These are phyloP conservation scores for Dioctria linearis DNA, from an alignment of 2,888 invertebrate genomes.

Conservation along the genomic window DNA sequence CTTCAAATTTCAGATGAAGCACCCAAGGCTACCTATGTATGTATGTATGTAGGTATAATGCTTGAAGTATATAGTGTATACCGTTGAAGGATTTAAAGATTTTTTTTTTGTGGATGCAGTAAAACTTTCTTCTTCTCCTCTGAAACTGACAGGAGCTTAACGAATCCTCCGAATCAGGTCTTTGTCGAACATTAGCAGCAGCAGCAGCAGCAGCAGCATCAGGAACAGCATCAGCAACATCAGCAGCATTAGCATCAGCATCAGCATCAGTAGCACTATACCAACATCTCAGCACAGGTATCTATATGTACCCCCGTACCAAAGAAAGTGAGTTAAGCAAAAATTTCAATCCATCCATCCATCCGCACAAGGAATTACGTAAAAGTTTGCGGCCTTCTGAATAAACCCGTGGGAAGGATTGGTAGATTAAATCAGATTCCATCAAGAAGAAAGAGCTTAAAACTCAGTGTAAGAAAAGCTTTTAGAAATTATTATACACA, in stretches of 20 bases:
- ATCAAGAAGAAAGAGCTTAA: slow-evolving; percentile 13
- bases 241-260: too few species aligned
- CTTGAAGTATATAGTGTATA: background rate
- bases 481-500: slow-evolving; percentile 17
- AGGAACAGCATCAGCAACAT: too few species aligned
- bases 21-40: background rate
- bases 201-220: too few species aligned
- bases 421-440: slow-evolving; percentile 31
- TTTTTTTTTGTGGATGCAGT: background rate
- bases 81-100: slow-evolving; percentile 16
- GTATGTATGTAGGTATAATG: too few species aligned
- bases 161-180: background rate
- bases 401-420: background rate
- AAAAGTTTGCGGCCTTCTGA: slow-evolving; percentile 12
- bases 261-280: too few species aligned
- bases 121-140: slow-evolving; percentile 18
- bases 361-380: background rate
- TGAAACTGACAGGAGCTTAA: slow-evolving; percentile 36
- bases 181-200: too few species aligned
- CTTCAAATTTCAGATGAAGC: slow-evolving; percentile 14
- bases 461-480: slow-evolving; percentile 4
- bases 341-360: background rate
- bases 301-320: background rate
- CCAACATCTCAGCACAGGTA: too few species aligned
- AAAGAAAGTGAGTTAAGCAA: slow-evolving; percentile 24